Base-by-base conservation (phyloP, 2,113 vertebrate genomes). In the Colinus virginianus region DNA sequence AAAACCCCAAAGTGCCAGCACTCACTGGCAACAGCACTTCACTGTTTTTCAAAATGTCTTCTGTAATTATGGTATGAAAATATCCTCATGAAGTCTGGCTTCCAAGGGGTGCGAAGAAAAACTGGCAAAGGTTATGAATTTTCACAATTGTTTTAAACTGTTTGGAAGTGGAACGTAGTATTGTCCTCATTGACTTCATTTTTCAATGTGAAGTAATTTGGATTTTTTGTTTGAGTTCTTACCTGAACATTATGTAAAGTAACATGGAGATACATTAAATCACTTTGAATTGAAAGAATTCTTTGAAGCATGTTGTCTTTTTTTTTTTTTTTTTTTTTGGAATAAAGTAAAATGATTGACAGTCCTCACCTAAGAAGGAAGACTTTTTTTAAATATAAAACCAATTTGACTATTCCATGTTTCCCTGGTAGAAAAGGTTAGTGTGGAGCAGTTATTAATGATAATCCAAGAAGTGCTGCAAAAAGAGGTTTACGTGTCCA, bases 391-490 rank as follows among this genome's bases (percentile, higher is more conserved):
- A 68, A 78, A 86, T 48, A 49, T 49, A 51, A 51, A 88, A 8
- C 13, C 46, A 13, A 51, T 70, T 51, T 38, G 36, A 38, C 18
- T 36, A 51, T 51, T 70, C 11, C 10, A 1, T 63, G 25, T 64
- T 87, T 96, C 64, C 49, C 13, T 69, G 67, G 40, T 76, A 78
- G 59, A 61, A 59, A 61, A 79, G 46, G 75, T 95, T 58, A 59
- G n/a, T 82, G 61, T 95, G 61, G 38, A 94, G 88, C 38, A 77
- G 13, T 96, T 96, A 90, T 34, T 91, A 97, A 90, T 92, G 36
- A 77, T 96, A 91, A 95, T 93, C 92, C 80, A 78, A 93, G 93
- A 74, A 66, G 16, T 53, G 26, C 20, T 92, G 51, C 36, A 38
- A 83, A 87, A 68, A 36, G 72, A 83, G 69, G 90, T 95, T 40